phyloP scores from a whole-genome alignment of 2,888 invertebrate genomes.

The Thera britannica region DNA sequence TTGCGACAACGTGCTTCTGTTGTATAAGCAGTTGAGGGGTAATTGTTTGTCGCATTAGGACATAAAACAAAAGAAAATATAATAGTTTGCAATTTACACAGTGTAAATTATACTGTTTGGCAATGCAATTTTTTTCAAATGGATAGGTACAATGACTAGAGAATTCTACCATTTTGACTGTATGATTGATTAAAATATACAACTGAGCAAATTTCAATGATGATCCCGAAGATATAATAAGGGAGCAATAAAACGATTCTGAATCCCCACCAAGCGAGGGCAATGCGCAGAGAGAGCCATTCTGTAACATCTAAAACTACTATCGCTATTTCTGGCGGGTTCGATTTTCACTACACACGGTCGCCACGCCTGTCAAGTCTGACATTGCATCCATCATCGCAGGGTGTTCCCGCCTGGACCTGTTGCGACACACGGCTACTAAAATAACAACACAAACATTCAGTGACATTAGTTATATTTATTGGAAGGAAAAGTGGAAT shows the following conservation, averaged over 20 bases:
- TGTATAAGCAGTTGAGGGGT: no score
- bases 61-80: no score
- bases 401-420: slow-evolving; percentile 43
- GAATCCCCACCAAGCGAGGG: not conserved
- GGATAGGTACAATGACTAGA: no score
- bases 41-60: no score
- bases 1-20: not conserved
- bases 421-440: slow-evolving; percentile 48
- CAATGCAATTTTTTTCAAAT: no score
- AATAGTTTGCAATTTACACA: not conserved
- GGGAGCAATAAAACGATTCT: not conserved
- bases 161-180: not conserved
- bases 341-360: slow-evolving; percentile 42
- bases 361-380: slow-evolving; percentile 45
- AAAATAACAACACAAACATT: slow-evolving; percentile 44
- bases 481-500: slow-evolving; percentile 31
- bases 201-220: not conserved
- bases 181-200: no score
- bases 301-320: slow-evolving; percentile 20
- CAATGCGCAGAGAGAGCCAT: slow-evolving; percentile 12
- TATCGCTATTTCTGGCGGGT: slow-evolving; percentile 33
- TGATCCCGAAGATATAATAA: not conserved
- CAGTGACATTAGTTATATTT: slow-evolving; percentile 37
- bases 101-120: no score
- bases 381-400: slow-evolving; percentile 50